phyloP scores from a whole-genome alignment of 2,888 invertebrate species.

The Carabus problematicus region DNA sequence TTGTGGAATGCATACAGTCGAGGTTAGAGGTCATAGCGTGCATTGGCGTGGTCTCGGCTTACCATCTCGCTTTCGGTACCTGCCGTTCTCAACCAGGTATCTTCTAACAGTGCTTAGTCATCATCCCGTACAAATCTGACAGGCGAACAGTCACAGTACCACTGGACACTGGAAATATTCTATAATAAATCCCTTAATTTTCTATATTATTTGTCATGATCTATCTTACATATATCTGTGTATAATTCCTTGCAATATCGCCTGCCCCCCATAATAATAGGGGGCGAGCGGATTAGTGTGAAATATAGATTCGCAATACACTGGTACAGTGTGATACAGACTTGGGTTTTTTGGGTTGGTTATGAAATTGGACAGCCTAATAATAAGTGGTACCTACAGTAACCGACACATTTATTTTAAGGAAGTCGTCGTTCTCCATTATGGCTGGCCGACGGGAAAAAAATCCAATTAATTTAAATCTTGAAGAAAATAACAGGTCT shows the following conservation, averaged over 20 bases:
- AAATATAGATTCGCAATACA: no score
- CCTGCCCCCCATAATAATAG: no score
- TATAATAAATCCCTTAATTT: no score
- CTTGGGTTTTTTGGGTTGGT: background rate
- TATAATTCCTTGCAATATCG: no score
- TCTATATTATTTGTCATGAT: no score
- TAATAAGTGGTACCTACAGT: conserved; percentile 17
- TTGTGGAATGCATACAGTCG: conserved; percentile 18
- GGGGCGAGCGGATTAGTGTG: no score
- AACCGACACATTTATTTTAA: conserved; percentile 20
- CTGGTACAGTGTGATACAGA: background rate
- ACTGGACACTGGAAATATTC: no score
- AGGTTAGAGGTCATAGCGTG: conserved; percentile 37
- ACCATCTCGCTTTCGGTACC: background rate
- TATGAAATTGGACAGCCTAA: conserved; percentile 16
- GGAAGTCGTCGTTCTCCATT: conserved; percentile 16
- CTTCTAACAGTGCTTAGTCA: no score
- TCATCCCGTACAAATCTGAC: no score
- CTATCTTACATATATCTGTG: no score
- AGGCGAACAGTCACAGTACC: no score
- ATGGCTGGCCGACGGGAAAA: conserved; percentile 12
- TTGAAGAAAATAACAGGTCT: conserved; percentile 59
- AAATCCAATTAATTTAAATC: conserved; percentile 59
- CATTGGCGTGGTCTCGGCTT: conserved; percentile 19
- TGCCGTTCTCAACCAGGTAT: no score